Percentiles rank a stretch among this genome's conserved stretches.
Evolutionary conservation across 2,888 invertebrate genomes (phyloP).

Genomic region (Drosophila formosana): DNA sequence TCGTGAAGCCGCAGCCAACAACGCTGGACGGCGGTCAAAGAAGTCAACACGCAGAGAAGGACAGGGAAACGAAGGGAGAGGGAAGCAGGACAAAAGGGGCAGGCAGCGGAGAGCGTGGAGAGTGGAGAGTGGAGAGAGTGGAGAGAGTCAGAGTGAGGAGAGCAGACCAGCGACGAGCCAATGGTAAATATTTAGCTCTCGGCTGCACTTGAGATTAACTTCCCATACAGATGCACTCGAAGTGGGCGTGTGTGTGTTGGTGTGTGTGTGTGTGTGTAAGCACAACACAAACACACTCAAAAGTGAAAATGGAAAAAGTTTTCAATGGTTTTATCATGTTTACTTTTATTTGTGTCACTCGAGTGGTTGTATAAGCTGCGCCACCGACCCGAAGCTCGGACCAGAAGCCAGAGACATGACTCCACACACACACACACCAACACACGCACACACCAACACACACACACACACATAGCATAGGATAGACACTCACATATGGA

Average conservation of each 20-base stretch:
- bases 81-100: slow-evolving; percentile 1
- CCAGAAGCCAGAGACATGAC: slow-evolving; percentile 22
- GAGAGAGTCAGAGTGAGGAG: neutral
- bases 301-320: slow-evolving; percentile 81
- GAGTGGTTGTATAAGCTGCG: slow-evolving; percentile 78
- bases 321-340: slow-evolving; percentile 80
- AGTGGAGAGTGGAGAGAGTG: neutral
- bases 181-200: slow-evolving; percentile 78
- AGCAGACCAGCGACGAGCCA: slow-evolving; percentile 32
- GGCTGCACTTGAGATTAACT: slow-evolving; percentile 81
- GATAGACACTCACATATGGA: slow-evolving; percentile 9
- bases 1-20: slow-evolving; percentile 34
- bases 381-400: slow-evolving; percentile 41
- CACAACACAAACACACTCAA: slow-evolving; percentile 78
- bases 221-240: slow-evolving; percentile 55
- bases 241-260: slow-evolving; percentile 8
- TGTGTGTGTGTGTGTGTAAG: slow-evolving; percentile 42
- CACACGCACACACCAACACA: slow-evolving; percentile 17
- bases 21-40: slow-evolving; percentile 52
- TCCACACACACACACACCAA: slow-evolving; percentile 20
- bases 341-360: slow-evolving; percentile 80
- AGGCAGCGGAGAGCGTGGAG: slow-evolving; percentile 6
- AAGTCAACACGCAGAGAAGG: slow-evolving; percentile 44
- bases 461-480: slow-evolving; percentile 31
- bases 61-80: neutral